Evolutionary conservation across 2,797 vertebrate genomes (phyloP), one percentile per base, ranked within the genome.

Genomic region (Dryobates pubescens): DNA sequence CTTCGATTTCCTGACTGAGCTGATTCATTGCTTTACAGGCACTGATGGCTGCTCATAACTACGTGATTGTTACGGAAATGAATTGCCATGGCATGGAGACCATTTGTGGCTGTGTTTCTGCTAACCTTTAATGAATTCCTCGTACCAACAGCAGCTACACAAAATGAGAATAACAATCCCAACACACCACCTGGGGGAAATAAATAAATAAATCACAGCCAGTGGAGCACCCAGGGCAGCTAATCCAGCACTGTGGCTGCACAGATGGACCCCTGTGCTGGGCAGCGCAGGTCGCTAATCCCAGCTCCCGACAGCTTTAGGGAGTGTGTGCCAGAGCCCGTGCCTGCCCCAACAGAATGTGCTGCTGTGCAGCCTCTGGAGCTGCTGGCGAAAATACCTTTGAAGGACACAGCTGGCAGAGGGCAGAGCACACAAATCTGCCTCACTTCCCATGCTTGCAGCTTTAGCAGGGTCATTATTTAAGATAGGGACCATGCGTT

Each of bases 391-490:
- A 10, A 43, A 77, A 79, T 76, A 41, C 91, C 73, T 34, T 14
- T 62, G 76, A 91, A 93, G 93, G 93, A 26, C 93, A 81, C 70
- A 38, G 86, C 93, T 88, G 84, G 41, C 87, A 38, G 81, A 12
- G 22, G 82, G 75, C 93, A 92, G 74, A 4, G 70, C 61, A 53
- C 72, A 29, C 75, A 47, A 6, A 22, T 68, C 73, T 38, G 71
- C 67, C 71, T 29, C 13, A 0, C 20, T 34, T 30, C 56, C 53
- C 22, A 14, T 18, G 16, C 3, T 1, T 30, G 2, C 13, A 6
- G 78, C 64, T 54, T 18, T 34, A 5, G 18, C 49, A 8, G 0
- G 1, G 51, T 16, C 32, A 8, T 54, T 34, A 41, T n/a, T 43
- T 9, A 5, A 24, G 51, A 34, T 4, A 24, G 9, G 17, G 23